These are phyloP conservation scores for Poeciliopsis infans DNA, from an alignment of 2,797 vertebrate genomes.

Conservation along the genomic window DNA sequence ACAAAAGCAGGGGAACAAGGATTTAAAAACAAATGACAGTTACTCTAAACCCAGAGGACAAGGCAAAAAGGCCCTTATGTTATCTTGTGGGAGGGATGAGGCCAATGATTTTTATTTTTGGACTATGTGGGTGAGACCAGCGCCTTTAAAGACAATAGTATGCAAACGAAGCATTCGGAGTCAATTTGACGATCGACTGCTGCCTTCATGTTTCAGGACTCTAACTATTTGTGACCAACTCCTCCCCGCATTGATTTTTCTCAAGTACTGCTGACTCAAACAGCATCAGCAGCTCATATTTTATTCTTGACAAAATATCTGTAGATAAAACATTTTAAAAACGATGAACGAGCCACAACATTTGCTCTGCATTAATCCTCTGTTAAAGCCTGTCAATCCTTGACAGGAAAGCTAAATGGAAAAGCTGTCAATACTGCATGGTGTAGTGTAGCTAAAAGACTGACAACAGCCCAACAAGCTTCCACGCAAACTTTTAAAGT, in stretches of 20 bases:
- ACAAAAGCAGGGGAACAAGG: conserved; percentile 30
- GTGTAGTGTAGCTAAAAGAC: background rate
- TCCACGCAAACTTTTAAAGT: background rate
- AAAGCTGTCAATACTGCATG: background rate
- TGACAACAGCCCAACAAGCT: background rate
- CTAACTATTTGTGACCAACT: conserved; percentile 4
- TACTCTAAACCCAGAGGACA: conserved; percentile 36
- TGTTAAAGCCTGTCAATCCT: background rate
- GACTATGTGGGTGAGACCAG: conserved; percentile 42
- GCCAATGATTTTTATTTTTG: conserved; percentile 59
- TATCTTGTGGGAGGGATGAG: conserved; percentile 20
- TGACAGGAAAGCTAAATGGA: background rate
- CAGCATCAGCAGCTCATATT: conserved; percentile 10
- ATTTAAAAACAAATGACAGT: conserved; percentile 55
- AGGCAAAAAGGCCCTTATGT: conserved; percentile 29
- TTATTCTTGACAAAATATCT: conserved; percentile 17
- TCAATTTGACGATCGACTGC: conserved; percentile 10
- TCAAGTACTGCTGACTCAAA: conserved; percentile 20
- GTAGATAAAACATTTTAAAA: background rate
- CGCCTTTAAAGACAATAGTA: conserved; percentile 35
- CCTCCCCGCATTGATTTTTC: conserved; percentile 10
- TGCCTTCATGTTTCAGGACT: conserved; percentile 11
- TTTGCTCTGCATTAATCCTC: background rate
- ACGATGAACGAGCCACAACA: background rate
- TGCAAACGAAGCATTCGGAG: conserved; percentile 13